Evolutionary conservation across 2,888 invertebrate species (phyloP).

Genomic region (Drosophila siamana): DNA sequence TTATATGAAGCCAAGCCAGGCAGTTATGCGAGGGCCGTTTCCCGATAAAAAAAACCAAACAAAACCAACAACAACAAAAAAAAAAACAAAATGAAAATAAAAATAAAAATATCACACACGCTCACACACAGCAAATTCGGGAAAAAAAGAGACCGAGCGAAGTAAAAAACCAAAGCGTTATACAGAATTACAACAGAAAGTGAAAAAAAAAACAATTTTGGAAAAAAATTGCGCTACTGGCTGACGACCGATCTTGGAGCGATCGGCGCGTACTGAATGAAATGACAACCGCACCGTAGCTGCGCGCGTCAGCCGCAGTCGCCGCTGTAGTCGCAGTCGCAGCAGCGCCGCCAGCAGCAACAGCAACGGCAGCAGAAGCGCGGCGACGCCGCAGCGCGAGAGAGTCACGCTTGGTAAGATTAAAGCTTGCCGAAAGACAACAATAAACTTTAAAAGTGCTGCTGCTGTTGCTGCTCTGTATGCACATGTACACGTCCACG

Average conservation of each 20-base stretch:
- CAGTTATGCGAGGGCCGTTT: conserved; percentile 59
- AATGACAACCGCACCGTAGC: conserved; percentile 62
- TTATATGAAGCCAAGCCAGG: conserved; percentile 67
- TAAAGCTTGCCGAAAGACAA: conserved; percentile 22
- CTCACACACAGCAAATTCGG: conserved; percentile 8
- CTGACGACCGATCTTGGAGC: conserved; percentile 78
- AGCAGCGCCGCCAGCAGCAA: conserved; percentile 39
- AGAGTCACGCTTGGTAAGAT: conserved; percentile 49
- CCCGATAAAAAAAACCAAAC: conserved; percentile 47
- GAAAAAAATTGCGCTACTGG: conserved; percentile 73
- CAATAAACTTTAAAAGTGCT: conserved; percentile 2
- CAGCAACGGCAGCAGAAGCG: conserved; percentile 31
- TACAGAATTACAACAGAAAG: conserved; percentile 63
- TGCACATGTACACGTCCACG: conserved; percentile 21
- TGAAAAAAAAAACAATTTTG: conserved; percentile 52
- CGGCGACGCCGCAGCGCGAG: conserved; percentile 30
- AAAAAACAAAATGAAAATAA: conserved; percentile 28
- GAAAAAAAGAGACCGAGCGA: conserved; percentile 48
- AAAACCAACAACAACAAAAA: conserved; percentile 34
- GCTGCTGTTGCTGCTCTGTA: not conserved
- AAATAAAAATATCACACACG: conserved; percentile 10
- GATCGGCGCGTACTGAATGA: conserved; percentile 78
- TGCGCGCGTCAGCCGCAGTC: conserved; percentile 19
- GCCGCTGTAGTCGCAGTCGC: conserved; percentile 30
- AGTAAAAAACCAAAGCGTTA: conserved; percentile 30